Base-by-base conservation (phyloP, 2,888 invertebrate genomes). In the Euspilapteryx auroguttella region DNA sequence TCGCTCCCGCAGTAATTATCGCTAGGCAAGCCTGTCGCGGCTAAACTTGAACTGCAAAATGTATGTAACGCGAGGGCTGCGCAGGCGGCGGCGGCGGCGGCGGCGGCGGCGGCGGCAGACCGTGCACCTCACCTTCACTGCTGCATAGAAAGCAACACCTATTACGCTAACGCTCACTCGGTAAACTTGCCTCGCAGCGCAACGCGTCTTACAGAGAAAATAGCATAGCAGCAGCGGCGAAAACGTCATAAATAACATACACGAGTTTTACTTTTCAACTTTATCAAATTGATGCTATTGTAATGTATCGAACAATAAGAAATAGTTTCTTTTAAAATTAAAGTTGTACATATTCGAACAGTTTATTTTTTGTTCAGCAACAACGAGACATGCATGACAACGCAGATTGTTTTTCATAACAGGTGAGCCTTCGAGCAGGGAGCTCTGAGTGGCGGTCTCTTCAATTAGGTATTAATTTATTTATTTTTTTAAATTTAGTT, bases 41-140 rank as follows among this genome's bases (percentile, higher is more conserved):
- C 63, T 68, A 66, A 69, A 71, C 69, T 68, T 69, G 68, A 69
- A 69, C 68, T 63, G 56, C 53, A 47, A 50, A 59, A n/a, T n/a
- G n/a, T n/a, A n/a, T n/a, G n/a, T n/a, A n/a, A n/a, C n/a, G n/a
- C 57, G 51, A 55, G 12, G 14, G 14, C 29, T 53, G 55, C 51
- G 47, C 47, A 47, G n/a, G n/a, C n/a, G n/a, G n/a, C n/a, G n/a
- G n/a, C n/a, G n/a, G n/a, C n/a, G n/a, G n/a, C n/a, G n/a, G 47
- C 4, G 3, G 13, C 4, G 22, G 22, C 22, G 11, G 6, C 22
- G 22, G 25, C 25, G 14, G 25, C 25, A 17, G 25, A 43, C 45
- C 57, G 53, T 59, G 53, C 63, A 58, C 61, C 64, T 64, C 64
- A 69, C 69, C 68, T 71, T 69, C 69, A 55, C 65, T 65, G n/a